Evolutionary conservation across 2,113 vertebrate genomes (phyloP), one percentile per base, ranked within the genome.

Genomic region (Artemisiospiza belli): DNA sequence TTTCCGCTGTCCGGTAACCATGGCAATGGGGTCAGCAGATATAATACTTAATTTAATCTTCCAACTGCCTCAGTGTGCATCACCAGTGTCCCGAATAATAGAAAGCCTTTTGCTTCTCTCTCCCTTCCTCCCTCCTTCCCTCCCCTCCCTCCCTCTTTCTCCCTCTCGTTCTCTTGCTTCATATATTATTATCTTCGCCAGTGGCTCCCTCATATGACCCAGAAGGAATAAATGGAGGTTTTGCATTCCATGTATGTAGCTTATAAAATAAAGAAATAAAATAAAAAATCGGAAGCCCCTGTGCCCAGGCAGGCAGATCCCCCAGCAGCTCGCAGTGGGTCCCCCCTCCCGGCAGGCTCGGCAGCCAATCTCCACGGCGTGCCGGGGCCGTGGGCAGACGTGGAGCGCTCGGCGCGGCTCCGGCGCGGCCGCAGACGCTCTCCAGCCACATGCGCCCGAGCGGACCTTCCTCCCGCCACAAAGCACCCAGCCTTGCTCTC

Each of bases 31-130:
- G 99, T 99, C 99, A 99, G 99, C 98, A 98, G 98, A 99, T 99
- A 99, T 99, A 99, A 99, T 99, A 99, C 99, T 99, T 99, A 99
- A 99, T 99, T 99, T 99, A 99, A 99, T 99, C 99, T 99, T 99
- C 98, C 98, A 98, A 97, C 98, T 98, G 99, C 97, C 88, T 97
- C 96, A 87, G 92, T 97, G 96, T 97, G 97, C 94, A 97, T 97
- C 98, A 97, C 97, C 92, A 89, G 94, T 98, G 98, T 98, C 98
- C 98, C 95, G 97, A 98, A 98, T 98, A 98, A 98, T 98, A 98
- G 98, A 97, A 98, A 97, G 97, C 96, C 97, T 97, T 97, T 97
- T 96, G 90, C 94, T 96, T 94, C 86, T 83, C 90, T 83, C 92
- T 90, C 72, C 64, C 72, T 90, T 83, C 91, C 93, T 89, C 83